Evolutionary conservation across 2,888 invertebrate genomes (phyloP), one percentile per base, ranked within the genome.

Genomic region (Parochlus steinenii): DNA sequence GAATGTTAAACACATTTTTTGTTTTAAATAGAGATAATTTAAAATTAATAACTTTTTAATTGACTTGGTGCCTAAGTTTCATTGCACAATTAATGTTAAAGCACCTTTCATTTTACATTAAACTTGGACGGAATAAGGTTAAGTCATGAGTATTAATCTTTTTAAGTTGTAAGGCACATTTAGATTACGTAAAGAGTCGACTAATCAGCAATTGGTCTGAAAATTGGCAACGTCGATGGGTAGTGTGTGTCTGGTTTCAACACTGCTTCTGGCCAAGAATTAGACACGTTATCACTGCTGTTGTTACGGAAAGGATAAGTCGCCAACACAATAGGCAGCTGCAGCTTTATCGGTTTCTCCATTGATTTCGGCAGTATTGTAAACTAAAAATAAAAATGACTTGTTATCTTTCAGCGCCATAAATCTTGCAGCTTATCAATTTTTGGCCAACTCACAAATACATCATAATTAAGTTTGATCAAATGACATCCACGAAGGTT

Each of bases 401-500:
- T 6, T 23, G 6, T n/a, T 27, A 8, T 8, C 23, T n/a, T n/a
- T n/a, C n/a, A n/a, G n/a, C n/a, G n/a, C n/a, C n/a, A n/a, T n/a
- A n/a, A n/a, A n/a, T n/a, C n/a, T n/a, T n/a, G n/a, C n/a, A n/a
- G n/a, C n/a, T n/a, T n/a, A n/a, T n/a, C n/a, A n/a, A n/a, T n/a
- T 22, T 22, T 22, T 10, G 24, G 15, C 18, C 40, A 41, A 74
- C 82, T 77, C 57, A 85, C 85, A 55, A 80, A 87, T 36, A 90
- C 83, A 55, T 90, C 87, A 53, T 93, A 93, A 48, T 83, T 78
- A 48, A 93, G 85, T 53, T 81, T 76, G 50, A 93, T 92, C 48
- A 93, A 72, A 58, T 89, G 87, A 55, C 92, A 93, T 39, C 90
- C 90, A 47, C 89, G 70, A 37, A 93, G 67, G 64, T 89, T 87